phyloP scores from a whole-genome alignment of 2,888 invertebrate genomes.

The Amblyjoppa proteus region DNA sequence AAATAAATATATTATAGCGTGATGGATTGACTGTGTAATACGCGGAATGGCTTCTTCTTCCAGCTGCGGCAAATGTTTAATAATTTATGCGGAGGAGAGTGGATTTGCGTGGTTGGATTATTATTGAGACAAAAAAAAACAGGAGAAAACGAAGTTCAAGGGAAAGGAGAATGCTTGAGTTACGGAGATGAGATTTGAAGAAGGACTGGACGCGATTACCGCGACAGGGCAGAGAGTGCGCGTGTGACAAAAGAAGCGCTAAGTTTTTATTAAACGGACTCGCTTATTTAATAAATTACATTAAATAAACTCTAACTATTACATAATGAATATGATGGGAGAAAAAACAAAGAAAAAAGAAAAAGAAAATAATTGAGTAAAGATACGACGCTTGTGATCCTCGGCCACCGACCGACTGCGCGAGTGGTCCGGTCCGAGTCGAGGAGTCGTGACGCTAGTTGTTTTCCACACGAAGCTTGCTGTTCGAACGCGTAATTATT shows the following conservation, averaged over 20 bases:
- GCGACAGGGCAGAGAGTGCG: conserved; percentile 47
- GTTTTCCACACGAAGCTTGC: conserved; percentile 63
- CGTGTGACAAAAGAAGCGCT: conserved; percentile 62
- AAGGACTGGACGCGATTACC: conserved; percentile 37
- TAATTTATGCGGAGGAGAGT: conserved; percentile 66
- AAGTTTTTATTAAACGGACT: conserved; percentile 82
- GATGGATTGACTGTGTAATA: conserved; percentile 72
- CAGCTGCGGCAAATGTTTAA: conserved; percentile 73
- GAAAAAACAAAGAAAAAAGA: conserved; percentile 39
- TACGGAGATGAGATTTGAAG: conserved; percentile 13
- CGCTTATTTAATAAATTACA: conserved; percentile 80
- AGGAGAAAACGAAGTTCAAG: conserved; percentile 42
- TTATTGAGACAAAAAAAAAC: conserved; percentile 23
- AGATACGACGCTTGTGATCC: conserved; percentile 56
- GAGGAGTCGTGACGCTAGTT: conserved; percentile 50
- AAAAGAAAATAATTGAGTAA: conserved; percentile 55
- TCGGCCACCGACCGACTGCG: conserved; percentile 32
- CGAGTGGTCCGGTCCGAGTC: conserved; percentile 37
- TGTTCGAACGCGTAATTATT: conserved; percentile 59
- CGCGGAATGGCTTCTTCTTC: conserved; percentile 74
- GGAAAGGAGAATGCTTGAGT: conserved; percentile 14
- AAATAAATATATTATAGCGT: conserved; percentile 74
- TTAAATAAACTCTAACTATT: conserved; percentile 59
- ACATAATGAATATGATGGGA: conserved; percentile 53
- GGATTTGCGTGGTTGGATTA: conserved; percentile 48